A percentile compares a stretch with the other conserved stretches of the same genome.
These are phyloP conservation scores for Brassicogethes aeneus DNA, from an alignment of 2,888 invertebrate genomes.

Conservation along the genomic window DNA sequence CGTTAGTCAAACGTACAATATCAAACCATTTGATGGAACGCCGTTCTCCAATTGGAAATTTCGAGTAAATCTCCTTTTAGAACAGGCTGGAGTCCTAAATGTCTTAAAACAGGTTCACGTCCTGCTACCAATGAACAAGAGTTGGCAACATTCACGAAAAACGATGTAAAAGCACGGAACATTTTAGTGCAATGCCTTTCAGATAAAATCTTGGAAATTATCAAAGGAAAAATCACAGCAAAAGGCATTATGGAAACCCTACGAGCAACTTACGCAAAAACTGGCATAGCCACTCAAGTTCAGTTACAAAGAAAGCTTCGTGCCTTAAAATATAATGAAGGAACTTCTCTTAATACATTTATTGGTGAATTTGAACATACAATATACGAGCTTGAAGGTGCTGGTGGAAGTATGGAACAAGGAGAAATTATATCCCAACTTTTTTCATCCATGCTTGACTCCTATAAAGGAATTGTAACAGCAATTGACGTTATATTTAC, in stretches of 20 bases:
- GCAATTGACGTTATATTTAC: neutral
- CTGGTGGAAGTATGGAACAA: neutral
- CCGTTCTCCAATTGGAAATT: constrained; percentile 17
- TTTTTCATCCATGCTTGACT: neutral
- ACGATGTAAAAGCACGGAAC: constrained; percentile 13
- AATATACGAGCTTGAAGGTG: neutral
- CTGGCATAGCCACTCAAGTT: constrained; percentile 7
- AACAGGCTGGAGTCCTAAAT: constrained; percentile 13
- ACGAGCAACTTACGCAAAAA: constrained; percentile 6
- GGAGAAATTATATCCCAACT: neutral
- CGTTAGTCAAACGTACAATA: too few relatives aligned
- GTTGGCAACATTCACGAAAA: constrained; percentile 11
- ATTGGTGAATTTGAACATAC: neutral
- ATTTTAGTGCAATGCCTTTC: constrained; percentile 16
- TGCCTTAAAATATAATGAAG: constrained; percentile 7
- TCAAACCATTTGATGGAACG: constrained; percentile 16
- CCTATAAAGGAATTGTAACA: neutral
- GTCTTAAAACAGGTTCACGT: constrained; percentile 5
- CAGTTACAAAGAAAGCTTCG: constrained; percentile 10
- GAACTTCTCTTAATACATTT: neutral
- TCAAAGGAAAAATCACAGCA: constrained; percentile 17
- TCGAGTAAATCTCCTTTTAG: constrained; percentile 13
- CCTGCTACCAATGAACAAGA: neutral
- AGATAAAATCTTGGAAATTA: constrained; percentile 16
- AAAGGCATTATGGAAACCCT: constrained; percentile 13